Evolutionary conservation across 1,140 invertebrate species (phyloP).

Genomic region (Lamellibrachia luymesi): DNA sequence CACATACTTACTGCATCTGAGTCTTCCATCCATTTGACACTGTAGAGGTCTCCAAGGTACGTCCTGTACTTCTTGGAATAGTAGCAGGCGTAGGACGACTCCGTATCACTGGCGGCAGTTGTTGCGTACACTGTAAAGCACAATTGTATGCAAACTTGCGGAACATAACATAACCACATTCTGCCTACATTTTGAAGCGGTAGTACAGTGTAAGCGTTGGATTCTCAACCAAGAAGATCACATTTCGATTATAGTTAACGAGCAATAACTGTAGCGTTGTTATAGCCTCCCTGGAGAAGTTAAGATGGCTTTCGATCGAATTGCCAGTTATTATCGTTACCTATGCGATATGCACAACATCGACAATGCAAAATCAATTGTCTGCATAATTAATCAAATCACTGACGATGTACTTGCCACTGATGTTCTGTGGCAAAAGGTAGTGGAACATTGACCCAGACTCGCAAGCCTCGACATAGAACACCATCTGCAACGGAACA

Average conservation of each 20-base stretch:
- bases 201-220: not conserved
- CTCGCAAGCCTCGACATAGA: conserved; percentile 71
- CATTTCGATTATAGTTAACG: not conserved
- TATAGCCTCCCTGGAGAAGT: no score
- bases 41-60: conserved; percentile 66
- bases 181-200: no score
- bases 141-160: no score
- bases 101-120: conserved; percentile 66
- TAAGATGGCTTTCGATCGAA: not conserved
- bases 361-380: not conserved
- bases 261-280: not conserved
- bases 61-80: conserved; percentile 59
- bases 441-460: conserved; percentile 70
- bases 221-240: not conserved
- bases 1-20: conserved; percentile 59
- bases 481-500: conserved; percentile 57
- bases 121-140: conserved; percentile 63
- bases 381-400: not conserved
- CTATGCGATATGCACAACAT: no score
- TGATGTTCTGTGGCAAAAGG: conserved; percentile 62
- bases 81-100: conserved; percentile 67
- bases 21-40: conserved; percentile 48
- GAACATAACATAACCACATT: no score
- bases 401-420: conserved; percentile 51
- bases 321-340: not conserved